A percentile compares a stretch with the other conserved stretches of the same genome.
Conservation (phyloP, 2,888 invertebrate species). For the Eristalinus aeneus region DNA sequence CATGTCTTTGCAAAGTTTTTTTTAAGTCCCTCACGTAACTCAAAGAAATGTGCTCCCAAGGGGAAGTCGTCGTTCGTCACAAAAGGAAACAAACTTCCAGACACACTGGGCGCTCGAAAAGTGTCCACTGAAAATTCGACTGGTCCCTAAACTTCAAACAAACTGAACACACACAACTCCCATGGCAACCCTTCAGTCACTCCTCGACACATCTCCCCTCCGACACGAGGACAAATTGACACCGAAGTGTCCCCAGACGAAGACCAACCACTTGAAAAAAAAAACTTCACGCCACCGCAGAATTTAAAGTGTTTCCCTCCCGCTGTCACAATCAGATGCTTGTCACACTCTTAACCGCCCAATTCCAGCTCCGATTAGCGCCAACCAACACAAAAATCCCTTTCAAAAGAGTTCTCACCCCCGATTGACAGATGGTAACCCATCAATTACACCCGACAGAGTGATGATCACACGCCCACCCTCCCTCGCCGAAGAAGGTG, state of each 20-base stretch:
- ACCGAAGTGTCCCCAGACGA: background rate
- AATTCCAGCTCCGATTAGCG: background rate
- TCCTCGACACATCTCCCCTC: background rate
- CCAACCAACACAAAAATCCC: background rate
- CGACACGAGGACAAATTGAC: background rate
- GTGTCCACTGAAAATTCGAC: background rate
- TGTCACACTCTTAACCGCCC: background rate
- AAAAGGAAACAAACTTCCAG: too few relatives aligned
- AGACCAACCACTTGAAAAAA: background rate
- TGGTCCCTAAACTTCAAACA: background rate
- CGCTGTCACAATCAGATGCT: background rate
- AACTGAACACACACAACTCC: background rate
- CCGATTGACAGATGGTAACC: constrained; percentile 46
- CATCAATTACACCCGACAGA: constrained; percentile 36
- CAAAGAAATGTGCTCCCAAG: too few relatives aligned
- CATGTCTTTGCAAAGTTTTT: too few relatives aligned
- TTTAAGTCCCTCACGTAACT: too few relatives aligned
- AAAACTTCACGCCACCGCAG: background rate
- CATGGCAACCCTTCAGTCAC: background rate
- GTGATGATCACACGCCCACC: background rate
- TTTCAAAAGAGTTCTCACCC: background rate
- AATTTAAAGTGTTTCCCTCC: background rate
- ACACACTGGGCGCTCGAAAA: too few relatives aligned
- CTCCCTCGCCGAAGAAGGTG: background rate
- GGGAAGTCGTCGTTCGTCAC: too few relatives aligned